Percentiles rank a stretch among this genome's conserved stretches.
Conservation (phyloP, 2,113 vertebrate species). For the Trachemys scripta region DNA sequence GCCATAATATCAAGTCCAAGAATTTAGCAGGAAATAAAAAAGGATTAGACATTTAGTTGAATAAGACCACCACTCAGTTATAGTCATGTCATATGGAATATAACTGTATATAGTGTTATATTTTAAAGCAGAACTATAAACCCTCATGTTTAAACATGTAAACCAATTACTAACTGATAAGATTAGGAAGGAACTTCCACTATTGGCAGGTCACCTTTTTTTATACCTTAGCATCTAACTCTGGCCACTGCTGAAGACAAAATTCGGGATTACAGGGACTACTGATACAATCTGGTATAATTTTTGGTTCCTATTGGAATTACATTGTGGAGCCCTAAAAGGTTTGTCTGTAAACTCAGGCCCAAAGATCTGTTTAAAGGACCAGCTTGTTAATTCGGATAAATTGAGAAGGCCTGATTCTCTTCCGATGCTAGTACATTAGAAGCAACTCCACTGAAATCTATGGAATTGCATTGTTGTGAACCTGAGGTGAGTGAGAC, state of each 20-base stretch:
- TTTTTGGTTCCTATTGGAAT: neutral
- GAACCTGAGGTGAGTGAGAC: neutral
- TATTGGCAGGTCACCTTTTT: neutral
- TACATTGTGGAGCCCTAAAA: neutral
- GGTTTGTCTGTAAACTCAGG: neutral
- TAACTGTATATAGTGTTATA: neutral
- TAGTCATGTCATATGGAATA: neutral
- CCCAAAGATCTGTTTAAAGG: neutral
- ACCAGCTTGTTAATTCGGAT: neutral
- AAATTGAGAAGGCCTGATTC: neutral
- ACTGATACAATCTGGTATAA: neutral
- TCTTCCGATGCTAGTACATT: neutral
- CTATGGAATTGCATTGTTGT: neutral
- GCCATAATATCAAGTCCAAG: neutral
- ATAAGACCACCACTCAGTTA: neutral
- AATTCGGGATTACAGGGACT: neutral
- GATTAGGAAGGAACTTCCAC: neutral
- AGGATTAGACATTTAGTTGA: neutral
- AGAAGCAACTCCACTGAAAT: neutral
- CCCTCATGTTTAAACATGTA: neutral
- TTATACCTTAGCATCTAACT: neutral
- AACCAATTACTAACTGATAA: neutral
- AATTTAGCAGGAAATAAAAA: neutral
- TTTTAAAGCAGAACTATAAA: neutral
- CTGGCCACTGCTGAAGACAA: neutral